Percentiles rank a stretch among this genome's conserved stretches.
Conservation (phyloP, 2,113 vertebrate species). For the Melanostigma gelatinosum region DNA sequence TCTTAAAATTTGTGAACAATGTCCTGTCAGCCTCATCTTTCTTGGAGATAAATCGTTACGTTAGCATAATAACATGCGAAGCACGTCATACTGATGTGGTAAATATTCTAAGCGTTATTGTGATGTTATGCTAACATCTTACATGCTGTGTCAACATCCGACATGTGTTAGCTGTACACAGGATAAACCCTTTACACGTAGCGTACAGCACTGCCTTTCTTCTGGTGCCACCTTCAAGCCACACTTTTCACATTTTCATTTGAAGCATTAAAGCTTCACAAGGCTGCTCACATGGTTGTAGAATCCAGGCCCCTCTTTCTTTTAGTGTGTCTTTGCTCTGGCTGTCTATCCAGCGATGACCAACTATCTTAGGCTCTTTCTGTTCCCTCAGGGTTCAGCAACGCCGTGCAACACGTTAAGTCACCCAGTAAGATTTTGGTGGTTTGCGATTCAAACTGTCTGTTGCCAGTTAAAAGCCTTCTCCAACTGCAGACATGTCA, state of each 20-base stretch:
- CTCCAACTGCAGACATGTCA: conserved; percentile 22
- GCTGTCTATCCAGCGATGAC: conserved; percentile 22
- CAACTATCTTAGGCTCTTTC: conserved; percentile 38
- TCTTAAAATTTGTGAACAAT: neutral
- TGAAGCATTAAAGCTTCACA: neutral
- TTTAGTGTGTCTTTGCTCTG: conserved; percentile 16
- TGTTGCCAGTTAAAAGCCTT: conserved; percentile 46
- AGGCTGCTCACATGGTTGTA: neutral
- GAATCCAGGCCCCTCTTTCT: conserved; percentile 13
- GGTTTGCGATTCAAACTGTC: conserved; percentile 44
- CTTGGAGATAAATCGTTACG: too few relatives aligned
- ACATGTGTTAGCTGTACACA: neutral
- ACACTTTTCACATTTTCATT: neutral
- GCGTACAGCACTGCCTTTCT: neutral
- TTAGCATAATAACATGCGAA: neutral
- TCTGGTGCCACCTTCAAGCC: neutral
- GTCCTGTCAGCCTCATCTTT: neutral
- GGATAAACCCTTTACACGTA: neutral
- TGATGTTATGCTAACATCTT: neutral
- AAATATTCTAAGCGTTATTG: neutral
- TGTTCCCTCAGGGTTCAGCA: conserved; percentile 32
- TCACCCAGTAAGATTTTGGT: conserved; percentile 36
- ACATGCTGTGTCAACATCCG: neutral
- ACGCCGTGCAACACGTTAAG: conserved; percentile 30
- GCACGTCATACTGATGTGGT: neutral